Evolutionary conservation across 2,888 invertebrate genomes (phyloP), one percentile per base, ranked within the genome.

Genomic region (Margaritifera margaritifera): DNA sequence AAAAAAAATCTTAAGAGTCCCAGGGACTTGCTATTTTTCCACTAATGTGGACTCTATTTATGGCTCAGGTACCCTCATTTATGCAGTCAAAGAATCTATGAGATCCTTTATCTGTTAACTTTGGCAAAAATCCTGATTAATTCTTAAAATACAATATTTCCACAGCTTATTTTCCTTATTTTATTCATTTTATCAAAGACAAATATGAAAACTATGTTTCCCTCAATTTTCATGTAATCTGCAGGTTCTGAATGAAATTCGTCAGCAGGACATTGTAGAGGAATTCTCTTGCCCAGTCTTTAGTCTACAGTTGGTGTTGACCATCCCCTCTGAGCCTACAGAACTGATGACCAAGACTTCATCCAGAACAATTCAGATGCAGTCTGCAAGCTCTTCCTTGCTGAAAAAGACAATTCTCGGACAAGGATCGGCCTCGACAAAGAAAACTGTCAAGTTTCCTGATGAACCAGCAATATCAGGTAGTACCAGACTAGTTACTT

Each of bases 171-270:
- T 31, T 31, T 42, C 11, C 22, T 3, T 56, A 18, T 20, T 31
- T 31, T 24, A 19, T 62, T 20, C 20, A 6, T 20, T 2, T 51
- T 19, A 50, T 42, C 42, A 8, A 42, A 42, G 42, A 11, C 42
- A 42, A 56, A 59, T 59, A 25, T 25, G 27, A 22, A 25, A 25
- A 59, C 15, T 25, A 15, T 25, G 3, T n/a, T 8, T 50, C 52
- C 20, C 50, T 19, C 6, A 54, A 61, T 15, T 25, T 60, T 6
- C 6, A 4, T 50, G 27, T 58, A 56, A 24, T 18, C 56, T 69
- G n/a, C 66, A 88, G 87, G 84, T 87, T 27, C 70, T 88, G 64
- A 81, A 86, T n/a, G 87, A 88, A 68, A 82, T 87, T 58, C 79
- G 77, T 31, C 80, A 84, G 58, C 78, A 78, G 60, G 84, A 85